Evolutionary conservation across 2,797 vertebrate species (phyloP).

Genomic region (Macroramphosus scolopax): DNA sequence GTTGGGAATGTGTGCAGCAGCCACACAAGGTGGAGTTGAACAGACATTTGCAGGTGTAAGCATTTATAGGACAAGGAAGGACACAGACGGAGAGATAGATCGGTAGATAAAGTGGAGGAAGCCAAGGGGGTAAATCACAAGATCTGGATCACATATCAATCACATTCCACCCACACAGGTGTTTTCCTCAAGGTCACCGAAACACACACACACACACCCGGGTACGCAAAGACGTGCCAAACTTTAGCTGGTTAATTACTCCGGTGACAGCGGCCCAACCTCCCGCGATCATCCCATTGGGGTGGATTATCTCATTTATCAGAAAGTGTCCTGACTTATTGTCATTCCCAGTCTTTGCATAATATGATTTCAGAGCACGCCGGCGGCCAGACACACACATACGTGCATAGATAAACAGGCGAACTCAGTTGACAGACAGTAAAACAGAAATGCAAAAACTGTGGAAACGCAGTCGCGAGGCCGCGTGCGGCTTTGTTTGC

Average conservation of each 20-base stretch:
- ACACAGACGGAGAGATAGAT: conserved; percentile 29
- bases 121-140: conserved; percentile 37
- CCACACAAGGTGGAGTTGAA: neutral
- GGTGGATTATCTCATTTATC: conserved; percentile 39
- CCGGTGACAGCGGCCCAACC: conserved; percentile 35
- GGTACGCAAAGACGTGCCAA: conserved; percentile 16
- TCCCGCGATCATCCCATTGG: conserved; percentile 28
- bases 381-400: neutral
- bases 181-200: conserved; percentile 64
- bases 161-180: conserved; percentile 54
- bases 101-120: conserved; percentile 38
- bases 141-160: conserved; percentile 64
- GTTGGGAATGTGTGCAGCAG: neutral
- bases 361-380: neutral
- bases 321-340: conserved; percentile 33
- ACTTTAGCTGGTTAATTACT: conserved; percentile 57
- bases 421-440: conserved; percentile 15
- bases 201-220: conserved; percentile 8
- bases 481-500: conserved; percentile 16
- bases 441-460: conserved; percentile 14
- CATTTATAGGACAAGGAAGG: conserved; percentile 30
- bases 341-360: conserved; percentile 20
- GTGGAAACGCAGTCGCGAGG: conserved; percentile 9
- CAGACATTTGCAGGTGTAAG: conserved; percentile 9
- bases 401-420: conserved; percentile 16